phyloP scores from a whole-genome alignment of 2,888 invertebrate genomes.

The Agonum fuliginosum region DNA sequence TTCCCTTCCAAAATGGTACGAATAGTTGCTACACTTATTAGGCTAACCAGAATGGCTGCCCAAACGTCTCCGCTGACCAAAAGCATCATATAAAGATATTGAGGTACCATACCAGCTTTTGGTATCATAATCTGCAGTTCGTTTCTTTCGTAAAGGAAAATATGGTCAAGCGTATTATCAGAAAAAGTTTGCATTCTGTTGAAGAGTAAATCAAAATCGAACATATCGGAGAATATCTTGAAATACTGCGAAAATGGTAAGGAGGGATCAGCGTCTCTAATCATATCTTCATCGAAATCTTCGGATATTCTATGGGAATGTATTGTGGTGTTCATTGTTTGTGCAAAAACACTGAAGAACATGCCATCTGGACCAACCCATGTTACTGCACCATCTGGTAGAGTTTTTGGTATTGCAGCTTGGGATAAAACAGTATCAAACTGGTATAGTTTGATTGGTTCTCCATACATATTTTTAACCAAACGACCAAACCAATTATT shows the following conservation, averaged over 20 bases:
- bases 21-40: neutral
- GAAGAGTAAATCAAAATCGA: slow-evolving; percentile 52
- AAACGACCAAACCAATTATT: slow-evolving; percentile 36
- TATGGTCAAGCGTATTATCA: slow-evolving; percentile 48
- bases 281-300: slow-evolving; percentile 48
- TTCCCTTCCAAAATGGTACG: slow-evolving; percentile 17
- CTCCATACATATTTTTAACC: slow-evolving; percentile 49
- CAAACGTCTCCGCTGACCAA: slow-evolving; percentile 41
- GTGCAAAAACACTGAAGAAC: slow-evolving; percentile 38
- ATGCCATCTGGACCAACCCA: slow-evolving; percentile 50
- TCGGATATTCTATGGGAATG: slow-evolving; percentile 34
- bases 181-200: slow-evolving; percentile 48
- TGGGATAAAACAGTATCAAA: slow-evolving; percentile 49
- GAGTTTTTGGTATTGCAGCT: slow-evolving; percentile 8
- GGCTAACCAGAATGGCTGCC: slow-evolving; percentile 20
- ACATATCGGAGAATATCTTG: slow-evolving; percentile 45
- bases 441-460: slow-evolving; percentile 52
- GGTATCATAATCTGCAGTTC: slow-evolving; percentile 34
- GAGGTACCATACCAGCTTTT: slow-evolving; percentile 32
- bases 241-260: slow-evolving; percentile 39
- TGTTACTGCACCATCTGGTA: slow-evolving; percentile 44
- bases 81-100: slow-evolving; percentile 46
- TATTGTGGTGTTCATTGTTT: slow-evolving; percentile 34
- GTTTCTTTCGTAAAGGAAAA: slow-evolving; percentile 51
- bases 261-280: slow-evolving; percentile 40